Conservation (phyloP, 2,113 vertebrate species). For the Cheirogaleus medius region DNA sequence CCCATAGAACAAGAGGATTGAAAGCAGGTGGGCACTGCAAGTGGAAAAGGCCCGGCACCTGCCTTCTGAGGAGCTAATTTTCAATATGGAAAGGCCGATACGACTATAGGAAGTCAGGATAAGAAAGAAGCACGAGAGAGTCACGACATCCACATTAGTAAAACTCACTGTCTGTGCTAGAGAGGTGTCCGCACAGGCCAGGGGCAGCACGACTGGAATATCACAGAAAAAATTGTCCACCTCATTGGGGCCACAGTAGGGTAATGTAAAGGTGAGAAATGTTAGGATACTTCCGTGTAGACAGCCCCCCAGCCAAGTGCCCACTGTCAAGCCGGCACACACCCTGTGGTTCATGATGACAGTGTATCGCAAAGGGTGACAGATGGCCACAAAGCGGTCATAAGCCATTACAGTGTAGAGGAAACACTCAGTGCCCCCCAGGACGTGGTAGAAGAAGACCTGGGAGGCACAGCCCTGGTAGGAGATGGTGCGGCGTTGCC, state of each 20-base stretch:
- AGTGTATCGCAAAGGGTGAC: slow-evolving; percentile 74
- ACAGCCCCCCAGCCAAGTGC: slow-evolving; percentile 71
- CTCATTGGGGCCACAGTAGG: slow-evolving; percentile 56
- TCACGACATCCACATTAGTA: slow-evolving; percentile 32
- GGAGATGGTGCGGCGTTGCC: slow-evolving; percentile 67
- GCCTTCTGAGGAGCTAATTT: slow-evolving; percentile 42
- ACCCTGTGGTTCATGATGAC: slow-evolving; percentile 73
- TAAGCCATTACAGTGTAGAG: slow-evolving; percentile 84
- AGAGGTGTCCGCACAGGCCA: slow-evolving; percentile 65
- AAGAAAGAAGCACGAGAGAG: slow-evolving; percentile 51
- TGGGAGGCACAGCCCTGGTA: slow-evolving; percentile 78
- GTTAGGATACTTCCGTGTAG: slow-evolving; percentile 54
- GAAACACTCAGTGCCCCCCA: slow-evolving; percentile 62
- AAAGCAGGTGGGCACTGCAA: slow-evolving; percentile 72
- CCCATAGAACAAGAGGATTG: slow-evolving; percentile 72
- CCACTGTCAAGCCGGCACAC: slow-evolving; percentile 37
- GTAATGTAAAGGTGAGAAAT: slow-evolving; percentile 43
- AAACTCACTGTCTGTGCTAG: slow-evolving; percentile 15
- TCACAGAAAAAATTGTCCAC: slow-evolving; percentile 70
- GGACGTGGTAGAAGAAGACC: slow-evolving; percentile 78
- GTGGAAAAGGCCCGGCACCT: slow-evolving; percentile 67
- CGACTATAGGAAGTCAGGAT: slow-evolving; percentile 64
- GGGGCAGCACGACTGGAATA: slow-evolving; percentile 47
- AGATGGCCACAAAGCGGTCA: slow-evolving; percentile 79
- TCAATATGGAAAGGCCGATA: slow-evolving; percentile 52